Evolutionary conservation across 2,113 vertebrate species (phyloP), one percentile per base, ranked within the genome.

Genomic region (Oryctolagus cuniculus): DNA sequence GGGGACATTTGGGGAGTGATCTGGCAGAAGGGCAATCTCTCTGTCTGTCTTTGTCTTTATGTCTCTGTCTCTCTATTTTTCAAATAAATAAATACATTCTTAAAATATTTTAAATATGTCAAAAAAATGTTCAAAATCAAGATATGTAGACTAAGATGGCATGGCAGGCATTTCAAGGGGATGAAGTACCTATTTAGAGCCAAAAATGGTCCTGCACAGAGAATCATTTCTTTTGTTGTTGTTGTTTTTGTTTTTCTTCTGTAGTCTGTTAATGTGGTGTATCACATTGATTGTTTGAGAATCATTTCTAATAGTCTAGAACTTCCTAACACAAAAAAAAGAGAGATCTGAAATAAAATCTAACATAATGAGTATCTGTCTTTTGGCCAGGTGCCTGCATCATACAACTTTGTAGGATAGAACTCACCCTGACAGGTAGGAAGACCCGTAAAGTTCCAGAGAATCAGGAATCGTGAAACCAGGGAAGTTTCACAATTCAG

Each of bases 71-170:
- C 55, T 58, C 55, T 58, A 19, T 58, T 21, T 58, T 58, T 58
- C 15, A 58, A 58, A 15, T 58, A 58, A 58, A 58, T 58, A 58
- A 58, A 19, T 58, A 16, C 55, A 58, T 58, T 58, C 19, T 19
- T 58, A 58, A 58, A 58, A 58, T 58, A 58, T 58, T 58, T 58
- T 58, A 51, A 53, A 34, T 51, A 92, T 22, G 27, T 34, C 58
- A 90, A 69, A 92, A 89, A 13, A 10, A 82, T 24, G 21, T 73
- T 92, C 36, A 83, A 74, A 90, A 61, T 77, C 34, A 80, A 86
- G 63, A 67, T 12, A 94, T 64, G 25, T 25, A 93, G 3, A 64
- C 53, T 19, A 79, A 58, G 49, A 86, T 17, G 24, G 2, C 44
- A 29, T 29, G 16, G 44, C 70, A 44, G 16, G 36, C 10, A 80